Percentiles rank a stretch among this genome's conserved stretches.
Conservation (phyloP, 1,140 invertebrate species). For the Cydia pomonella region DNA sequence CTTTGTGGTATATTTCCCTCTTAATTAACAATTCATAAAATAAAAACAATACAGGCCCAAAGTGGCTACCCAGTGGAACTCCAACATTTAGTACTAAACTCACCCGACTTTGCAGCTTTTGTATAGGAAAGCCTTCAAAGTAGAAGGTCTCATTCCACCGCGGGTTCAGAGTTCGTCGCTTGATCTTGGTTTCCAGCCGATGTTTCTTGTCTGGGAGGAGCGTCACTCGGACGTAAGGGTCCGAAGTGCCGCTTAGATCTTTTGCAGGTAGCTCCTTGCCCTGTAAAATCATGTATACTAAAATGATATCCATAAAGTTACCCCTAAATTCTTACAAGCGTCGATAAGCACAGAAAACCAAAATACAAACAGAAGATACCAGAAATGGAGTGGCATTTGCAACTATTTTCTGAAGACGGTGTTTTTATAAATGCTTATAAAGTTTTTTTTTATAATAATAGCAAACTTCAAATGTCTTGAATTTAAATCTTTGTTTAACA, state of each 20-base stretch:
- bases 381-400: no score
- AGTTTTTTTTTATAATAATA: no score
- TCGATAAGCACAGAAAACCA: no score
- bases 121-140: slow-evolving; percentile 97
- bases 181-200: slow-evolving; percentile 98
- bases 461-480: no score
- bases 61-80: background rate
- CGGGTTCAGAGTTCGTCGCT: slow-evolving; percentile 95
- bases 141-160: slow-evolving; percentile 99
- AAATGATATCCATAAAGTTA: no score
- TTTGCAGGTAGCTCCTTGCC: slow-evolving; percentile 97
- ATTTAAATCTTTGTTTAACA: no score
- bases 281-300: slow-evolving; percentile 72
- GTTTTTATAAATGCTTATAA: no score
- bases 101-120: slow-evolving; percentile 94
- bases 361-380: no score
- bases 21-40: no score
- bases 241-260: slow-evolving; percentile 96
- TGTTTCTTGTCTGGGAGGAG: slow-evolving; percentile 97
- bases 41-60: background rate
- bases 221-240: slow-evolving; percentile 95
- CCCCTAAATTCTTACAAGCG: no score
- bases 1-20: no score
- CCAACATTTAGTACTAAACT: slow-evolving; percentile 31
- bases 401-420: no score